Base-by-base conservation (phyloP, 2,113 vertebrate genomes). In the Pseudorasbora parva region DNA sequence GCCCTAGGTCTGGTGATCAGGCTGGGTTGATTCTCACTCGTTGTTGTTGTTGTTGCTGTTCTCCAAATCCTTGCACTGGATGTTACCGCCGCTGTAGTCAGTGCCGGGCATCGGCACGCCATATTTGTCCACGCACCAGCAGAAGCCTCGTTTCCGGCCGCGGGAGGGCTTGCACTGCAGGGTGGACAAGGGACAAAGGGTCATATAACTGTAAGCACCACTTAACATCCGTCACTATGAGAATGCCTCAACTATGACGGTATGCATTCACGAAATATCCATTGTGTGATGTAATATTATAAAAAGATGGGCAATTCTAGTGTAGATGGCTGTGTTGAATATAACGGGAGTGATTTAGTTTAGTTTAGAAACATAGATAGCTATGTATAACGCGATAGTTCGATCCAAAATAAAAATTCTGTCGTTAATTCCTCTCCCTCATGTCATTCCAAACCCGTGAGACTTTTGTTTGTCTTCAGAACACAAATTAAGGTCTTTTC, bases 121-220 rank as follows among this genome's bases (percentile, higher is more conserved):
- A 0, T 99, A 99, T 91, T 98, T 99, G 91, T 99, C 98, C 94
- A 99, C 97, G 0, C 98, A 99, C 98, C 97, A 99, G 94, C 97
- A 99, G 92, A 99, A 94, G 57, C 97, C 97, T 84, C 97, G 96
- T 83, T 99, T 98, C 87, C 97, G 96, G 77, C 97, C 97, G n/a
- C 96, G 96, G 76, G 97, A 99, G 33, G 97, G 97, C 86, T 98
- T 99, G 94, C 97, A 99, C 98, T 99, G 92, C 21, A 87, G 87
- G 77, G 23, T 30, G 6, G 27, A 56, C 8, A 72, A 54, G 23
- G 88, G 57, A 86, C 47, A 73, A 45, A 37, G 23, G 21, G 21
- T 80, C 66, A 69, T 5, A 60, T 60, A 59, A 77, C 10, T 77
- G 74, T 47, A 59, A 77, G 11, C 27, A 12, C 15, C 30, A 17